Conservation (phyloP, 2,113 vertebrate genomes). For the Blennius ocellaris region DNA sequence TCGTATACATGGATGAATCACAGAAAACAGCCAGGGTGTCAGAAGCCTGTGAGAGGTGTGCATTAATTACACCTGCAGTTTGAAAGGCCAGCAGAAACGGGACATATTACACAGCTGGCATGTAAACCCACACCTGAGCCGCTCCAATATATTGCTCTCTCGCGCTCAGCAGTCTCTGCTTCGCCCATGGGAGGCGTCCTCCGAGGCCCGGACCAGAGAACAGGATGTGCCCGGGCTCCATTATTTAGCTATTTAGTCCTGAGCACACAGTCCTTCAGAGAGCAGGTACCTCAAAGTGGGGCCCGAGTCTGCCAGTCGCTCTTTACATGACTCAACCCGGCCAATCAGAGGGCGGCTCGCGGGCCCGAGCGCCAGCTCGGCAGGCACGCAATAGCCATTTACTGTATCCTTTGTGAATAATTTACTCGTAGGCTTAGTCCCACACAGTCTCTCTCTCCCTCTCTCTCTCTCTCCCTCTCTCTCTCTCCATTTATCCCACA, state of each 20-base stretch:
- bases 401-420: constrained; percentile 81
- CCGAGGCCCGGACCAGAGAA: constrained; percentile 62
- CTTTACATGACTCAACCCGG: constrained; percentile 29
- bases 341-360: constrained; percentile 60
- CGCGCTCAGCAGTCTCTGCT: constrained; percentile 12
- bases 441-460: constrained; percentile 27
- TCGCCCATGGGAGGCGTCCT: constrained; percentile 54
- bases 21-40: constrained; percentile 35
- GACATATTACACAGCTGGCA: constrained; percentile 48
- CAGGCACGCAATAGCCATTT: constrained; percentile 69
- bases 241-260: constrained; percentile 69
- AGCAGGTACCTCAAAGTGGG: constrained; percentile 57
- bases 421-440: constrained; percentile 65
- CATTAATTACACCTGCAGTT: constrained; percentile 50
- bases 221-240: constrained; percentile 69
- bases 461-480: neutral
- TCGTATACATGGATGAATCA: constrained; percentile 6
- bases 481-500: neutral
- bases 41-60: constrained; percentile 39
- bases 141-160: constrained; percentile 22
- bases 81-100: constrained; percentile 60
- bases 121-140: constrained; percentile 58
- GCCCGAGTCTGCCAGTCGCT: constrained; percentile 40
- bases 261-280: constrained; percentile 60
- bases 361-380: constrained; percentile 13